Conservation (phyloP, 2,113 vertebrate genomes). For the Takifugu flavidus region DNA sequence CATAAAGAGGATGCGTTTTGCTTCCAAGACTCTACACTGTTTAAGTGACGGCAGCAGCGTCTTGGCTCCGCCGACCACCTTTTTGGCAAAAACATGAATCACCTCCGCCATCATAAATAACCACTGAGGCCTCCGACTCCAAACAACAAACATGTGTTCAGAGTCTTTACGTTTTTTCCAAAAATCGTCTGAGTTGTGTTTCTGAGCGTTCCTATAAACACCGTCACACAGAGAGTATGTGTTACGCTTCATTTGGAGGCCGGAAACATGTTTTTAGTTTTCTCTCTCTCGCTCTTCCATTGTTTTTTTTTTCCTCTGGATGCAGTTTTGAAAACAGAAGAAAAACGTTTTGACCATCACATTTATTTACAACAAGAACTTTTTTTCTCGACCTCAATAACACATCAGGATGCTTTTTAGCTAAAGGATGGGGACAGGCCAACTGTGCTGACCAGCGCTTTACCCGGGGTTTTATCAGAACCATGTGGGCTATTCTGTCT, state of each 20-base stretch:
- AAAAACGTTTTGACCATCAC: background rate
- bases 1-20: too few species aligned
- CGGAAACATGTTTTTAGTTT: slow-evolving; percentile 38
- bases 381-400: slow-evolving; percentile 18
- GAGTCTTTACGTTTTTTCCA: slow-evolving; percentile 23
- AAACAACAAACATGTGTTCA: slow-evolving; percentile 42
- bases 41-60: too few species aligned
- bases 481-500: slow-evolving; percentile 63
- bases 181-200: slow-evolving; percentile 33
- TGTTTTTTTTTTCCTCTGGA: background rate
- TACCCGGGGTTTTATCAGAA: slow-evolving; percentile 57
- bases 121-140: slow-evolving; percentile 34
- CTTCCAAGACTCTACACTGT: too few species aligned
- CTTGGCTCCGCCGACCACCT: slow-evolving; percentile 34
- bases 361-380: slow-evolving; percentile 28
- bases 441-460: slow-evolving; percentile 40
- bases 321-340: too few species aligned
- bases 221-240: slow-evolving; percentile 29
- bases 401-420: slow-evolving; percentile 5
- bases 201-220: slow-evolving; percentile 47
- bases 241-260: slow-evolving; percentile 47
- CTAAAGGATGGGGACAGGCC: slow-evolving; percentile 16
- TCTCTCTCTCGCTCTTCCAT: background rate
- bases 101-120: slow-evolving; percentile 47
- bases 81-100: slow-evolving; percentile 43